phyloP scores from a whole-genome alignment of 2,797 vertebrate genomes.

The Aselliscus stoliczkanus region DNA sequence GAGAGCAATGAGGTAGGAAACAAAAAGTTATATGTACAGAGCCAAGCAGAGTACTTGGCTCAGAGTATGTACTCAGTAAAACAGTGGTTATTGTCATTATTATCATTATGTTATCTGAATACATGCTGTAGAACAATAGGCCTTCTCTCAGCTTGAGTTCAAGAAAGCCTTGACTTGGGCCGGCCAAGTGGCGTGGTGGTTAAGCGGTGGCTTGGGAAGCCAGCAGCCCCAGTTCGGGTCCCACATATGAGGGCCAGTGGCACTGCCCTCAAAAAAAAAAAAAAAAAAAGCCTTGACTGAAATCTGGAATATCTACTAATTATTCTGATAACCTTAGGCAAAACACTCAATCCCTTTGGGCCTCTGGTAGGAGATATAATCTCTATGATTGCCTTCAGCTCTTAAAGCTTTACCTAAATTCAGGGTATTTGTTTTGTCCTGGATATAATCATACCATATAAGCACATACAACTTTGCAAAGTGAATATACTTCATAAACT shows the following conservation, averaged over 20 bases:
- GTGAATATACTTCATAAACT: neutral
- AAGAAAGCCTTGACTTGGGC: neutral
- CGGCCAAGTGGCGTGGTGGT: too few species aligned
- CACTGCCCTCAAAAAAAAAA: too few species aligned
- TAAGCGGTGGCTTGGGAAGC: too few species aligned
- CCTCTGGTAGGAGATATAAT: neutral
- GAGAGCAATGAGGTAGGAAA: neutral
- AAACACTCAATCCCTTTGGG: conserved; percentile 41
- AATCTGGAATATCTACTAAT: neutral
- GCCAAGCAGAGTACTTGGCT: neutral
- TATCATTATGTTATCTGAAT: neutral
- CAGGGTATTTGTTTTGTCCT: conserved; percentile 23
- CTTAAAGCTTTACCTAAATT: conserved; percentile 41
- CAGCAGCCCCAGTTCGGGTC: too few species aligned
- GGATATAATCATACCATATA: neutral
- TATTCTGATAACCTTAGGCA: neutral
- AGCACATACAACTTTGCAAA: neutral
- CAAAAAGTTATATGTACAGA: neutral
- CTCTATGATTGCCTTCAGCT: conserved; percentile 14
- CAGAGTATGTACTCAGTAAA: neutral
- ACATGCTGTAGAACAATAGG: neutral
- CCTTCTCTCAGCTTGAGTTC: neutral
- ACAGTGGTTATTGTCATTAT: neutral
- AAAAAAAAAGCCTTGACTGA: too few species aligned
- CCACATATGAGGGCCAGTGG: too few species aligned